phyloP scores from a whole-genome alignment of 1,140 invertebrate genomes.

The Geopemphigus sp. region DNA sequence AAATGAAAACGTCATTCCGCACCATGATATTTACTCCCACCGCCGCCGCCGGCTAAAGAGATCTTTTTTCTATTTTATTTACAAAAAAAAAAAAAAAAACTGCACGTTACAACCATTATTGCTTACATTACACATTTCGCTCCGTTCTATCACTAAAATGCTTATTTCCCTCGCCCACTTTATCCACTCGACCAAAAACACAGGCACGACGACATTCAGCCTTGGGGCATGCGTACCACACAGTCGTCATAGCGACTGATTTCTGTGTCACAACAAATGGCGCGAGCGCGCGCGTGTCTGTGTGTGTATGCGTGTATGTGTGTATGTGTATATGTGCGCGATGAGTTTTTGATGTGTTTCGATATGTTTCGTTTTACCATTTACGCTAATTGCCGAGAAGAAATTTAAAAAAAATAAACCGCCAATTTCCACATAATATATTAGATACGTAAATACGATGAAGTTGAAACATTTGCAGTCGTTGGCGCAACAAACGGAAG shows the following conservation, averaged over 20 bases:
- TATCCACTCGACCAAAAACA: no score
- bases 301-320: not conserved
- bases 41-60: not conserved
- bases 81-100: constrained; percentile 7
- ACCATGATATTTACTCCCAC: not conserved
- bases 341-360: not conserved
- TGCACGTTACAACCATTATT: constrained; percentile 28
- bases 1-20: constrained; percentile 41
- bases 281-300: not conserved
- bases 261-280: constrained; percentile 15
- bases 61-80: constrained; percentile 1
- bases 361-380: not conserved
- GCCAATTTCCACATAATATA: not conserved
- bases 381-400: not conserved
- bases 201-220: no score
- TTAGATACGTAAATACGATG: not conserved
- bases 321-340: no score
- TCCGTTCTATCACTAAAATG: not conserved
- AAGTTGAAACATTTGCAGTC: constrained; percentile 45
- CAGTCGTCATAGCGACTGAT: constrained; percentile 28
- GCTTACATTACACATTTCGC: not conserved
- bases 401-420: not conserved
- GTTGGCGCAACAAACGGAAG: constrained; percentile 18
- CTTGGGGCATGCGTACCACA: not conserved
- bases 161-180: not conserved